Percentiles rank a stretch among this genome's conserved stretches.
These are phyloP conservation scores for Amphiprion percula DNA, from an alignment of 2,113 vertebrate species.

Conservation along the genomic window DNA sequence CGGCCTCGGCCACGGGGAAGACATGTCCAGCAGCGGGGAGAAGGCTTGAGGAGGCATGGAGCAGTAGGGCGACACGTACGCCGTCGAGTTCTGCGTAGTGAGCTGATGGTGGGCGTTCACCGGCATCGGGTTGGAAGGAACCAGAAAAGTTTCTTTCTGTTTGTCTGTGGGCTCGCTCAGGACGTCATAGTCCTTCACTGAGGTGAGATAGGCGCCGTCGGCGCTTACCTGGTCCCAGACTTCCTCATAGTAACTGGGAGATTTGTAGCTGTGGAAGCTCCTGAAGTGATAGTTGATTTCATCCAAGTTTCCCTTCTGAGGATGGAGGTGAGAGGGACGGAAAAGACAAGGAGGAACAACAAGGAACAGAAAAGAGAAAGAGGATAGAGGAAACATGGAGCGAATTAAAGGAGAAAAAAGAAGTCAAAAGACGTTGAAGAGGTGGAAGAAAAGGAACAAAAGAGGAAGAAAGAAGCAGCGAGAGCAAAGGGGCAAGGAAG, in stretches of 20 bases:
- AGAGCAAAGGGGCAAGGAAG: too few relatives aligned
- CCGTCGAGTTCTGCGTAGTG: accelerated
- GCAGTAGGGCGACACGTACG: slow-evolving; percentile 19
- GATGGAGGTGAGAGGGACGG: background rate
- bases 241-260: slow-evolving; percentile 74
- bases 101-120: background rate
- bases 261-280: slow-evolving; percentile 78
- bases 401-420: too few relatives aligned
- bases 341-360: too few relatives aligned
- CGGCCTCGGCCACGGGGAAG: slow-evolving; percentile 15
- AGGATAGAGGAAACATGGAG: too few relatives aligned
- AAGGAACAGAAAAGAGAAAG: too few relatives aligned
- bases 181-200: background rate
- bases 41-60: background rate
- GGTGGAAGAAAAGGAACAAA: background rate
- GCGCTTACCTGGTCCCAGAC: slow-evolving; percentile 71
- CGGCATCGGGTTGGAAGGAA: background rate
- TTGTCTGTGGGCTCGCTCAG: accelerated
- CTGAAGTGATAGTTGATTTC: slow-evolving; percentile 83
- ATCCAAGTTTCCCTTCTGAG: slow-evolving; percentile 82
- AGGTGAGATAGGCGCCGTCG: slow-evolving; percentile 32
- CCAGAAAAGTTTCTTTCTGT: slow-evolving; percentile 9
- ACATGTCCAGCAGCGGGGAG: background rate
- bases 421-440: background rate
- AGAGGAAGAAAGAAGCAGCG: background rate